Base-by-base conservation (phyloP, 2,888 invertebrate species). In the Imbricaverruca yamaguchii region DNA sequence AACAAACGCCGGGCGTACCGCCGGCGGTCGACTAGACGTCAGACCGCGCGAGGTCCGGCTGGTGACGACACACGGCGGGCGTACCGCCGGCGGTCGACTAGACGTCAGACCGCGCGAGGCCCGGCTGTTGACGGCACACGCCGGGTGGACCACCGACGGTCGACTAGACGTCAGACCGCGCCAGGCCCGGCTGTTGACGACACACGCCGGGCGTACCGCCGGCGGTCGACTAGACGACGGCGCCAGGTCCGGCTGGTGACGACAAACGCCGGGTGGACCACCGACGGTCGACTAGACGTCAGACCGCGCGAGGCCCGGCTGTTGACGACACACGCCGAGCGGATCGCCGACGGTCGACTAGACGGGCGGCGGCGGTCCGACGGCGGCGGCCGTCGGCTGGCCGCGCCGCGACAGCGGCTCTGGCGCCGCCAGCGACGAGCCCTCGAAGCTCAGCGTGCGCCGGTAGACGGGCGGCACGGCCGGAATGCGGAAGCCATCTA, bases 281-380 rank as follows among this genome's bases (percentile, higher is more conserved):
- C 25, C 83, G 82, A 82, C 83, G 80, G 39, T 83, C 83, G 82
- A 83, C 83, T 81, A 83, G 83, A 82, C 83, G 83, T 39, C 83
- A 82, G 65, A 83, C 83, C 80, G 82, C 82, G n/a, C 81, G 83
- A 81, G 80, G 82, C 81, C 80, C 80, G 55, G 69, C 80, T 39
- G 69, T 82, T 82, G 83, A 81, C 81, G 81, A 80, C 81, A 81
- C 81, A 81, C 77, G 82, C 80, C 80, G 82, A 69, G 80, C 82
- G 81, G 74, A 59, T 25, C 81, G 82, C 79, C 82, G 81, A 69
- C 81, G 82, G 81, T 82, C 81, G 82, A 81, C 80, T 79, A 80
- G 81, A 56, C 81, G 81, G 59, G 80, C 63, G 65, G 79, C 80
- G 80, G 81, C 81, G 74, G 82, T 69, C 81, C 78, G 80, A 65